Conservation (phyloP, 2,113 vertebrate species). For the Glaucidium brasilianum region DNA sequence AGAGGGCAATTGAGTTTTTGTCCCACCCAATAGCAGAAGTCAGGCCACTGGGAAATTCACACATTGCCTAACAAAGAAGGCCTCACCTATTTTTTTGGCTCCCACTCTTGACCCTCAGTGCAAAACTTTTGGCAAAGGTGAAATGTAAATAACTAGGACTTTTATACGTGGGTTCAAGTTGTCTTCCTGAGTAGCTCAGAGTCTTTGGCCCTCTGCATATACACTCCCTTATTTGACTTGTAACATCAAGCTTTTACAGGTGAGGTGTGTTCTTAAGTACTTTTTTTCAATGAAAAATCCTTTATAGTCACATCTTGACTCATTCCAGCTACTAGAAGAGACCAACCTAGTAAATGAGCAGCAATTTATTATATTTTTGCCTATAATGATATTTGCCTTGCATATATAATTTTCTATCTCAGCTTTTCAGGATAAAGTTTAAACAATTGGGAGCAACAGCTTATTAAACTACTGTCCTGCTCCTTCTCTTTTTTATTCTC, state of each 20-base stretch:
- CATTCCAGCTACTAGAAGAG: background rate
- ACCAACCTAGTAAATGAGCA: background rate
- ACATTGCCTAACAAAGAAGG: background rate
- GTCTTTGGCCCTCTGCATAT: background rate
- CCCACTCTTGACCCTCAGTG: background rate
- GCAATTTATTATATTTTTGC: background rate
- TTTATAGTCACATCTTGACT: background rate
- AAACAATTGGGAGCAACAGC: background rate
- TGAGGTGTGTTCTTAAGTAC: background rate
- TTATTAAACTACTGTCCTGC: background rate
- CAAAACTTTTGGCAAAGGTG: background rate
- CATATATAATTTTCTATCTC: background rate
- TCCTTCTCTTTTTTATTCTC: background rate
- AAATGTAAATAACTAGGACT: constrained; percentile 13
- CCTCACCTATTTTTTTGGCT: background rate
- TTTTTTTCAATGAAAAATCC: background rate
- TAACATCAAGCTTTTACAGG: background rate
- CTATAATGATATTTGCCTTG: background rate
- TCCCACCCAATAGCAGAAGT: background rate
- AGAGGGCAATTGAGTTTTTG: background rate
- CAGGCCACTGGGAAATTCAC: background rate
- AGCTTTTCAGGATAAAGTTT: background rate
- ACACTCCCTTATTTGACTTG: background rate
- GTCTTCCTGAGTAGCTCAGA: background rate
- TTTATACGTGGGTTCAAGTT: background rate